These are phyloP conservation scores for Yponomeuta sedellus DNA, from an alignment of 2,888 invertebrate genomes.

Conservation along the genomic window DNA sequence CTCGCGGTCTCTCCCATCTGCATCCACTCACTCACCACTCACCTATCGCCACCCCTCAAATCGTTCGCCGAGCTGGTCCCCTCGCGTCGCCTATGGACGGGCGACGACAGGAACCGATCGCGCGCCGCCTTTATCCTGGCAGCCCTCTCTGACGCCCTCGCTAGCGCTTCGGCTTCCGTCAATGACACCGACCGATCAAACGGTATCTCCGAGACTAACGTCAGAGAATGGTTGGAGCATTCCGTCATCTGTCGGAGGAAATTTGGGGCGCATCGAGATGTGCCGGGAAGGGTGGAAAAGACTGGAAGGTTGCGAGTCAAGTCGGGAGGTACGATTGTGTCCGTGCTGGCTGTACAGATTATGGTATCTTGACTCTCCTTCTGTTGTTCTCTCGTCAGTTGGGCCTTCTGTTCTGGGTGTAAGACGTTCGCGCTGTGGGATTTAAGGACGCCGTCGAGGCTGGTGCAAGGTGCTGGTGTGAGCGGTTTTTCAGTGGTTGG, in stretches of 20 bases:
- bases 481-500: slow-evolving; percentile 46
- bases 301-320: slow-evolving; percentile 36
- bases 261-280: slow-evolving; percentile 29
- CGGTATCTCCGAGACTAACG: background rate
- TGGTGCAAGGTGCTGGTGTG: slow-evolving; percentile 36
- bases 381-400: slow-evolving; percentile 17
- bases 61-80: slow-evolving; percentile 66
- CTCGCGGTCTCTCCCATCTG: background rate
- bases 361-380: slow-evolving; percentile 49
- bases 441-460: slow-evolving; percentile 56
- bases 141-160: slow-evolving; percentile 68
- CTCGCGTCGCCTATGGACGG: slow-evolving; percentile 59
- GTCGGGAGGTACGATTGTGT: slow-evolving; percentile 58
- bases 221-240: background rate
- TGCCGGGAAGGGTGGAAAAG: slow-evolving; percentile 19
- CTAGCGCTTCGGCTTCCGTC: slow-evolving; percentile 38
- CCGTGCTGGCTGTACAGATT: slow-evolving; percentile 46
- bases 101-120: slow-evolving; percentile 80
- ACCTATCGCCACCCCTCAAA: slow-evolving; percentile 64
- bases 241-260: slow-evolving; percentile 48
- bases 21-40: slow-evolving; percentile 12
- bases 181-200: slow-evolving; percentile 55
- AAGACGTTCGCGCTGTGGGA: slow-evolving; percentile 66
- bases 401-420: slow-evolving; percentile 44
- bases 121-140: slow-evolving; percentile 82